These are phyloP conservation scores for Lamprologus sp. DNA, from an alignment of 2,113 vertebrate species.

Conservation along the genomic window DNA sequence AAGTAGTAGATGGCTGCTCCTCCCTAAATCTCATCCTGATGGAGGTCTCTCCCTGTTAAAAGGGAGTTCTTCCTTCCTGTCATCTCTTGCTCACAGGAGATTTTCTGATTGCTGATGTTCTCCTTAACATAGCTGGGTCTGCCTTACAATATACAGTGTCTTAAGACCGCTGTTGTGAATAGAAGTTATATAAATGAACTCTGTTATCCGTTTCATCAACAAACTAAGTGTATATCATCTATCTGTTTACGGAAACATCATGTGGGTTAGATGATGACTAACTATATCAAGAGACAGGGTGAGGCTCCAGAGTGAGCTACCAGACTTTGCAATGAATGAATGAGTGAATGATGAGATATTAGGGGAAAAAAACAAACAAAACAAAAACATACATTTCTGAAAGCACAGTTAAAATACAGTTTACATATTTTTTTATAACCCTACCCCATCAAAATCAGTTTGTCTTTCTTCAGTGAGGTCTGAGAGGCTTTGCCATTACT, in stretches of 20 bases:
- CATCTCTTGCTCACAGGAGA: neutral
- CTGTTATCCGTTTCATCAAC: no score
- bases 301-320: fast-evolving
- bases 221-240: neutral
- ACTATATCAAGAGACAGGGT: neutral
- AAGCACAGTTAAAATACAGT: neutral
- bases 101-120: neutral
- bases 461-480: neutral
- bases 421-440: neutral
- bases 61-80: neutral
- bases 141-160: neutral
- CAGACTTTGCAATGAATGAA: neutral
- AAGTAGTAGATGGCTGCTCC: neutral
- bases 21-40: neutral
- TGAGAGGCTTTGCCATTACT: neutral
- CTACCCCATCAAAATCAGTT: neutral
- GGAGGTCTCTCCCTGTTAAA: neutral
- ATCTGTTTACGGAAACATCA: fast-evolving
- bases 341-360: neutral
- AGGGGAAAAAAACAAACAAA: fast-evolving
- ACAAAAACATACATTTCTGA: neutral
- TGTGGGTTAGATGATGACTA: neutral
- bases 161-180: neutral
- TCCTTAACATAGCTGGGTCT: neutral
- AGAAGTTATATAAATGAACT: neutral